phyloP scores from a whole-genome alignment of 2,113 vertebrate genomes.

The Xenopus tropicalis region UCB_Xtro_10.0 CM004452.2:34954501-34955000 shows the following conservation, averaged over 20 bases:
- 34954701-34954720: neutral
- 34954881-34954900: no score
- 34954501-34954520: neutral
- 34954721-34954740: neutral
- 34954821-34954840: no score
- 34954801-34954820: no score
- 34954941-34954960: no score
- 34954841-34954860: no score
- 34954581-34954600: constrained; percentile 10
- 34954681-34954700: neutral
- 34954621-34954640: constrained; percentile 23
- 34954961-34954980: no score
- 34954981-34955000: no score
- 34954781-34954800: no score
- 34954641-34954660: constrained; percentile 13
- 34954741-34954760: neutral
- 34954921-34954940: no score
- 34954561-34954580: neutral
- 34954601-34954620: constrained; percentile 22
- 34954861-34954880: no score
- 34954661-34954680: constrained; percentile 21
- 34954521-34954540: constrained; percentile 4
- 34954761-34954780: neutral
- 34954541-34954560: neutral
- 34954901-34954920: no score